Base-by-base conservation (phyloP, 2,113 vertebrate species). In the Synchiropus splendidus region DNA sequence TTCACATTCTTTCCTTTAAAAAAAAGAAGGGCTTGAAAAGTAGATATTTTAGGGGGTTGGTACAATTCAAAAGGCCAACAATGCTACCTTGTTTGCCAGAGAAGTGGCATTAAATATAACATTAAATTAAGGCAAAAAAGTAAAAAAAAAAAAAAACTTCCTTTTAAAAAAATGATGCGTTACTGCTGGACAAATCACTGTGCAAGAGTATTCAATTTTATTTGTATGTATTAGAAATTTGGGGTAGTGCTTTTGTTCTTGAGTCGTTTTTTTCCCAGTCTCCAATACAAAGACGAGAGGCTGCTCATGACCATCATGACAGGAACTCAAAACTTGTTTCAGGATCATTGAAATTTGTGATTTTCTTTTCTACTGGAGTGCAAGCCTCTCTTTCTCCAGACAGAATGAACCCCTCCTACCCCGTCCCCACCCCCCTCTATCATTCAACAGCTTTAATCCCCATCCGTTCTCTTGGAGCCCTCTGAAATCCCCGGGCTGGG, bases 391-490 rank as follows among this genome's bases (percentile, higher is more conserved):
- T 48, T 67, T 66, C 58, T 61, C 48, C 16, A 42, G 40, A 36
- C 58, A 48, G 33, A 33, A 30, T 16, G 56, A 44, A 38, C 42
- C 51, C 49, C 42, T n/a, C 11, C 9, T 18, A 4, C 2, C 12
- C 10, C 21, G 4, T 41, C 18, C 21, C 2, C 3, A 9, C 11
- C 12, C 27, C 13, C 41, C 43, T 34, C 47, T 36, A 54, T 66
- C 64, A 54, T 70, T 70, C 76, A 75, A 68, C 67, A 58, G 67
- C 73, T 75, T 70, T 72, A 79, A 81, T 79, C 75, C 74, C 66
- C 45, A 43, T 38, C 54, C 59, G 41, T 51, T 64, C 62, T 67
- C 34, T 51, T 57, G 54, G 12, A 57, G 62, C 55, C 70, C 61
- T 61, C 59, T 49, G 17, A 76, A 81, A 81, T 73, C 68, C 74